Percentiles rank a stretch among this genome's conserved stretches.
phyloP scores from a whole-genome alignment of 2,113 vertebrate genomes.

The Hypocryptadius cinnamomeus region DNA sequence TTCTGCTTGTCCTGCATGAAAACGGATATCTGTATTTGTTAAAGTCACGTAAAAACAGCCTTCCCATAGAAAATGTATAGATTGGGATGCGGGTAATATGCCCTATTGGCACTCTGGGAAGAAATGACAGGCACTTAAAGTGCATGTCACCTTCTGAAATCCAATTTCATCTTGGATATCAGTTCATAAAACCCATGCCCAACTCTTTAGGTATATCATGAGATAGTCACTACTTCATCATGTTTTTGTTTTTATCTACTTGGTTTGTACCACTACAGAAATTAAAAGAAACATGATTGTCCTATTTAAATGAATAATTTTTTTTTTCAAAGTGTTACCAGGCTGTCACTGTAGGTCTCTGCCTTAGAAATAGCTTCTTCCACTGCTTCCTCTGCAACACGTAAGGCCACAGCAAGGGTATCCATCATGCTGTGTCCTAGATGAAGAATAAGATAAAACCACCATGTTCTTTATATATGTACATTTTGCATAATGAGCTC shows the following conservation, averaged over 20 bases:
- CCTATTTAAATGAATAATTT: not conserved
- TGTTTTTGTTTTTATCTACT: not conserved
- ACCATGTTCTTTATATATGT: not conserved
- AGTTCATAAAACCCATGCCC: not conserved
- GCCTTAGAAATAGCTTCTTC: constrained; percentile 95
- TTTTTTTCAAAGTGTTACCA: constrained; percentile 72
- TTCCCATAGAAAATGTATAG: not conserved
- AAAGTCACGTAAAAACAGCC: not conserved
- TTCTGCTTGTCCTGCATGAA: constrained; percentile 90
- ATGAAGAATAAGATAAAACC: constrained; percentile 11
- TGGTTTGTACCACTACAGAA: not conserved
- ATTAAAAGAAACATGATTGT: not conserved
- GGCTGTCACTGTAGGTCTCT: constrained; percentile 87
- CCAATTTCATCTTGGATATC: not conserved
- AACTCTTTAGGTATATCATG: not conserved
- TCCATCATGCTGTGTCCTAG: constrained; percentile 93
- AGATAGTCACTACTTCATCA: not conserved
- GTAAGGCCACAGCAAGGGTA: constrained; percentile 89
- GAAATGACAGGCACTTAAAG: not conserved
- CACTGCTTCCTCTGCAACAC: constrained; percentile 94
- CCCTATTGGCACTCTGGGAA: not conserved
- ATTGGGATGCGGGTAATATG: not conserved
- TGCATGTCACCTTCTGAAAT: not conserved
- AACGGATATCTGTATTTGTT: not conserved
- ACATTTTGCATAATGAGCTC: not conserved